These are phyloP conservation scores for Trachelus tabidus DNA, from an alignment of 2,888 invertebrate species.

Conservation along the genomic window DNA sequence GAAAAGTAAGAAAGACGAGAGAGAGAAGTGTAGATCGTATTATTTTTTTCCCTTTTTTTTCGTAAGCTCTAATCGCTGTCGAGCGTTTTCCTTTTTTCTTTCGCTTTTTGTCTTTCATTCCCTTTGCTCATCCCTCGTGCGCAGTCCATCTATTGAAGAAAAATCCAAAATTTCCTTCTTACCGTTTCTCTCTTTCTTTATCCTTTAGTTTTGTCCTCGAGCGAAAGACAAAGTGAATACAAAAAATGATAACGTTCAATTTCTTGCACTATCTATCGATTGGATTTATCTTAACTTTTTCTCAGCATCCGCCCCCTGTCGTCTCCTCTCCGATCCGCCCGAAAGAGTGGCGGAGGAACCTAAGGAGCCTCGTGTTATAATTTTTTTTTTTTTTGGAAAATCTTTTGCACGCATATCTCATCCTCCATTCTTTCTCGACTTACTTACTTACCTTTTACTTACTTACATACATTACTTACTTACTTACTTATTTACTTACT, in stretches of 20 bases:
- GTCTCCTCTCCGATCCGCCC: conserved; percentile 26
- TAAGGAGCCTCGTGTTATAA: not conserved
- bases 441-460: not conserved
- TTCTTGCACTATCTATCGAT: not conserved
- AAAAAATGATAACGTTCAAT: not conserved
- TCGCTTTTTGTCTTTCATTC: not conserved
- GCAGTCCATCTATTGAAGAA: not conserved
- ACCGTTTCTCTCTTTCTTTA: not conserved
- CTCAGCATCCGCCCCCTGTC: conserved; percentile 27
- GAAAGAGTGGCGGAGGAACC: not conserved
- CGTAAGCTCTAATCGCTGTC: not conserved
- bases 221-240: not conserved
- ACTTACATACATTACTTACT: not conserved
- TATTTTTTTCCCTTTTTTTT: not conserved
- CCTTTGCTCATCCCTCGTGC: not conserved
- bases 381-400: conserved; percentile 17
- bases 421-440: not conserved
- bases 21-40: not conserved
- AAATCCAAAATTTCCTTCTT: not conserved
- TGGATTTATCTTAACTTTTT: conserved; percentile 24
- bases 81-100: not conserved
- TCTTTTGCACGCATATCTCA: not conserved
- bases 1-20: conserved; percentile 11
- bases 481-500: not conserved
- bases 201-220: not conserved